phyloP scores from a whole-genome alignment of 2,113 vertebrate species.

The Syrrhaptes paradoxus region DNA sequence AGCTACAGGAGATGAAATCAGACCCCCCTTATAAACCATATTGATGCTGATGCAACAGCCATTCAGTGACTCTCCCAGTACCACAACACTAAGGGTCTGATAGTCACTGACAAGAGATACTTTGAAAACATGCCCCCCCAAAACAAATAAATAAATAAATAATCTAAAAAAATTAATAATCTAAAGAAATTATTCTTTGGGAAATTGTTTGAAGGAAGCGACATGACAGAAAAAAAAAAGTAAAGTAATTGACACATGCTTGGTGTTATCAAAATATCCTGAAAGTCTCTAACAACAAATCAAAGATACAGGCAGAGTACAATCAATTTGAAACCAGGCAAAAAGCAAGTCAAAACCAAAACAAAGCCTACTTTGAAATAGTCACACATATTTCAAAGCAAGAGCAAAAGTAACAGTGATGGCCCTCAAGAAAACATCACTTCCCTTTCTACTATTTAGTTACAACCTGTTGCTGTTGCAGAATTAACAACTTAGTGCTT shows the following conservation, averaged over 20 bases:
- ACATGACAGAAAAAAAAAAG: rapidly evolving
- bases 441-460: not conserved
- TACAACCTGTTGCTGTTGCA: not conserved
- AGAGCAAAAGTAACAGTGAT: not conserved
- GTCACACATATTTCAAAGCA: not conserved
- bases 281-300: not conserved
- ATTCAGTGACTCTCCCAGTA: not conserved
- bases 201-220: not conserved
- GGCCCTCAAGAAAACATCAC: not conserved
- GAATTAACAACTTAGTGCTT: not conserved
- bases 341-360: not conserved
- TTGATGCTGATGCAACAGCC: not conserved
- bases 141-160: not conserved
- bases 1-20: not conserved
- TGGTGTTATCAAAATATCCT: not conserved
- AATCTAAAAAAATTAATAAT: not conserved
- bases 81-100: not conserved
- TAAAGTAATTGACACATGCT: not conserved
- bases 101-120: not conserved
- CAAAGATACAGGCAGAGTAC: not conserved
- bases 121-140: not conserved
- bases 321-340: not conserved
- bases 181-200: not conserved
- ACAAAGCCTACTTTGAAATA: not conserved
- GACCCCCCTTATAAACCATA: not conserved